Evolutionary conservation across 2,888 invertebrate genomes (phyloP).

Genomic region (Crioceris asparagi): DNA sequence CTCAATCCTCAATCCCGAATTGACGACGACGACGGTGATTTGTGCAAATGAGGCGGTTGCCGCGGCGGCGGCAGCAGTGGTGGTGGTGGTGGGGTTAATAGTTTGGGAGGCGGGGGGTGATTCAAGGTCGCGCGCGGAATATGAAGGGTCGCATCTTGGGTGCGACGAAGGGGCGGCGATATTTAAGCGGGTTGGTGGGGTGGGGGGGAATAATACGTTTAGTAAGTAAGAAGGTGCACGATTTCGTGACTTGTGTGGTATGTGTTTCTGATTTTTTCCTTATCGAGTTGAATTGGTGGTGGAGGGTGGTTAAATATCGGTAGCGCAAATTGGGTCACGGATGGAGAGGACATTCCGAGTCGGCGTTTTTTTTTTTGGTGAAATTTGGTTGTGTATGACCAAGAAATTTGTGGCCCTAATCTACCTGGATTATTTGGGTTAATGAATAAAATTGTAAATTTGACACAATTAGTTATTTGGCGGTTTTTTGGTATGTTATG

Average conservation of each 20-base stretch:
- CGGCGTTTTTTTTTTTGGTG: too few species aligned
- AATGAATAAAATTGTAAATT: neutral
- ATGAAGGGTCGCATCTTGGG: conserved; percentile 4
- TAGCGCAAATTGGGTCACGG: too few species aligned
- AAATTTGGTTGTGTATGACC: too few species aligned
- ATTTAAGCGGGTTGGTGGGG: too few species aligned
- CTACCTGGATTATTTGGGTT: neutral
- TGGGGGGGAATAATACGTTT: too few species aligned
- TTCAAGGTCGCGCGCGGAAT: conserved; percentile 6
- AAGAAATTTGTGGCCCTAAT: too few species aligned
- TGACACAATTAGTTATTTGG: neutral
- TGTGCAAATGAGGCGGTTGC: conserved; percentile 27
- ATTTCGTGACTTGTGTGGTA: conserved; percentile 1
- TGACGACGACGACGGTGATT: conserved; percentile 15
- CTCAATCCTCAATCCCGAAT: neutral
- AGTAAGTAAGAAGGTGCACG: too few species aligned
- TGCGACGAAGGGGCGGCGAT: too few species aligned
- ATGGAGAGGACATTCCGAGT: too few species aligned
- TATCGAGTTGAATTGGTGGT: neutral
- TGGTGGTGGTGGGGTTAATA: conserved; percentile 11
- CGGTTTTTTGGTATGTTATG: too few species aligned
- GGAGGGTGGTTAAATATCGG: neutral
- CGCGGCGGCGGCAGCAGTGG: conserved; percentile 11
- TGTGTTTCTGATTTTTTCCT: neutral
- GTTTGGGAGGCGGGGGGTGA: neutral